phyloP scores from a whole-genome alignment of 2,797 vertebrate genomes.

The Paratrypauchen microcephalus region DNA sequence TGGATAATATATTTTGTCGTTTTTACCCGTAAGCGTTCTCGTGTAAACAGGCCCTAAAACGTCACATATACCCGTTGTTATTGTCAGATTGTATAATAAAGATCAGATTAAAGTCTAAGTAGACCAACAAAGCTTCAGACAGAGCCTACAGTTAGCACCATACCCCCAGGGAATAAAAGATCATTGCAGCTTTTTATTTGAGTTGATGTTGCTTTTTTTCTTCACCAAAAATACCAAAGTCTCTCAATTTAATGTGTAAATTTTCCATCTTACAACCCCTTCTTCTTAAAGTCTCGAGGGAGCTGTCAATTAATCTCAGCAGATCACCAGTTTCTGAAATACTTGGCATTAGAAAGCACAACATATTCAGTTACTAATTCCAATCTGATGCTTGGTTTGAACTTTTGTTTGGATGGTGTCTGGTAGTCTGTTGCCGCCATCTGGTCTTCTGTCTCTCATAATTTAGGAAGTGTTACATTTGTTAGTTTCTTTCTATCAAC shows the following conservation, averaged over 20 bases:
- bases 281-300: not conserved
- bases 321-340: not conserved
- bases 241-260: not conserved
- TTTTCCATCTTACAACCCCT: not conserved
- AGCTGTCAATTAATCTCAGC: not conserved
- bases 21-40: no score
- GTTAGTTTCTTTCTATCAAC: not conserved
- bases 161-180: not conserved
- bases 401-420: not conserved
- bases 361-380: conserved; percentile 3
- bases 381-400: not conserved
- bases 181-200: not conserved
- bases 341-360: not conserved
- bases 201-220: not conserved
- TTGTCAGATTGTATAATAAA: no score
- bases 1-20: no score
- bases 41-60: no score
- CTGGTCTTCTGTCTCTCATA: not conserved
- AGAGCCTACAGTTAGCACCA: no score
- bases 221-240: not conserved
- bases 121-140: not conserved
- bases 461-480: not conserved
- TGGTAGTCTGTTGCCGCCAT: conserved; percentile 2
- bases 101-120: no score
- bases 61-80: no score